These are phyloP conservation scores for Drosophila kanapiae DNA, from an alignment of 1,140 invertebrate species.

Conservation along the genomic window DNA sequence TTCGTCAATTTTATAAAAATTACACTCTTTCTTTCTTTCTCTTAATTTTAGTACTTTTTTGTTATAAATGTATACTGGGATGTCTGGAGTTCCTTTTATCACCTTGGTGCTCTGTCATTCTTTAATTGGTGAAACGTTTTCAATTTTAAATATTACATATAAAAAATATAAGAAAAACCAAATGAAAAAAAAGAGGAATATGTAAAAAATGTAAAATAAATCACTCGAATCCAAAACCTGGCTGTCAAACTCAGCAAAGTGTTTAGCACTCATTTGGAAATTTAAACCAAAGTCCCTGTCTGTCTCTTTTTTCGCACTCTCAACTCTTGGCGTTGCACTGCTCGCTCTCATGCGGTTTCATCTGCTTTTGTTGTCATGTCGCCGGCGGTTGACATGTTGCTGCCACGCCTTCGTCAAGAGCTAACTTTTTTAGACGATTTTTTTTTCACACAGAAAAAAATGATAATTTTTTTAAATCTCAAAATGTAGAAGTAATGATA, in stretches of 20 bases:
- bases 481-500: too few relatives aligned
- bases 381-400: constrained; percentile 40
- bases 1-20: too few relatives aligned
- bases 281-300: constrained; percentile 43
- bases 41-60: too few relatives aligned
- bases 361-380: constrained; percentile 49
- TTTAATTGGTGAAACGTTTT: too few relatives aligned
- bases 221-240: constrained; percentile 11
- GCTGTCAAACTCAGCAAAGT: constrained; percentile 48
- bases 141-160: too few relatives aligned
- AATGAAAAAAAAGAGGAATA: too few relatives aligned
- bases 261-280: constrained; percentile 58
- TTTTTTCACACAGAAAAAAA: constrained; percentile 6
- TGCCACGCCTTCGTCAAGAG: constrained; percentile 24
- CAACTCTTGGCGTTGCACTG: not conserved
- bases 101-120: too few relatives aligned
- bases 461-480: accelerated
- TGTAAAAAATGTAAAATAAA: constrained; percentile 23
- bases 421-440: constrained; percentile 31
- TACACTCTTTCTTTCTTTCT: too few relatives aligned
- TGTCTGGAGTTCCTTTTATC: too few relatives aligned
- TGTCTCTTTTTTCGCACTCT: constrained; percentile 5
- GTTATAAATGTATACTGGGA: too few relatives aligned
- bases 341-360: constrained; percentile 24
- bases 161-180: too few relatives aligned